Evolutionary conservation across 1,140 invertebrate genomes (phyloP).

Genomic region (Drosophila yakuba): DNA sequence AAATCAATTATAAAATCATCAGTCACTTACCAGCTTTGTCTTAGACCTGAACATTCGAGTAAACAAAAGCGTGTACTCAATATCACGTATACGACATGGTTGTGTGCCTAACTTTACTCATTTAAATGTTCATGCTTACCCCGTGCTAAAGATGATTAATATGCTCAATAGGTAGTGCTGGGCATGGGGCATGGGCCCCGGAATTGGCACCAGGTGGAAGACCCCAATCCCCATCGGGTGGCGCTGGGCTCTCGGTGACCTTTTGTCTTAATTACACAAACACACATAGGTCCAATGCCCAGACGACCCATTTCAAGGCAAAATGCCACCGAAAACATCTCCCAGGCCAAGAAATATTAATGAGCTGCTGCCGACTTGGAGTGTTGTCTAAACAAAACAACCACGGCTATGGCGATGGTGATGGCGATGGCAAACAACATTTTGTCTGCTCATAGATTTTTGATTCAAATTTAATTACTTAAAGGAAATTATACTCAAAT

Average conservation of each 20-base stretch:
- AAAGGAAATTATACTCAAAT: constrained; percentile 52
- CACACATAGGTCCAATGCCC: constrained; percentile 8
- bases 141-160: constrained; percentile 39
- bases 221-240: background rate
- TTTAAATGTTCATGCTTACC: constrained; percentile 21
- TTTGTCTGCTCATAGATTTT: constrained; percentile 51
- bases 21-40: constrained; percentile 5
- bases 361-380: constrained; percentile 35
- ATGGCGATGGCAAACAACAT: constrained; percentile 20
- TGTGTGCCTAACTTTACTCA: constrained; percentile 20
- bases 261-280: constrained; percentile 47
- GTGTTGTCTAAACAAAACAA: constrained; percentile 44
- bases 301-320: constrained; percentile 40
- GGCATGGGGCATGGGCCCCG: constrained; percentile 11
- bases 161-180: constrained; percentile 36
- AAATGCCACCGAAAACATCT: constrained; percentile 29
- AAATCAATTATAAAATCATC: background rate
- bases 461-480: constrained; percentile 54
- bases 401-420: background rate
- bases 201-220: constrained; percentile 32
- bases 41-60: background rate
- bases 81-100: constrained; percentile 31
- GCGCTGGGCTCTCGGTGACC: constrained; percentile 18
- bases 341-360: constrained; percentile 49
- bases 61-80: constrained; percentile 5